Percentiles rank a stretch among this genome's conserved stretches.
These are phyloP conservation scores for Gryllus longicercus DNA, from an alignment of 2,888 invertebrate genomes.

Conservation along the genomic window DNA sequence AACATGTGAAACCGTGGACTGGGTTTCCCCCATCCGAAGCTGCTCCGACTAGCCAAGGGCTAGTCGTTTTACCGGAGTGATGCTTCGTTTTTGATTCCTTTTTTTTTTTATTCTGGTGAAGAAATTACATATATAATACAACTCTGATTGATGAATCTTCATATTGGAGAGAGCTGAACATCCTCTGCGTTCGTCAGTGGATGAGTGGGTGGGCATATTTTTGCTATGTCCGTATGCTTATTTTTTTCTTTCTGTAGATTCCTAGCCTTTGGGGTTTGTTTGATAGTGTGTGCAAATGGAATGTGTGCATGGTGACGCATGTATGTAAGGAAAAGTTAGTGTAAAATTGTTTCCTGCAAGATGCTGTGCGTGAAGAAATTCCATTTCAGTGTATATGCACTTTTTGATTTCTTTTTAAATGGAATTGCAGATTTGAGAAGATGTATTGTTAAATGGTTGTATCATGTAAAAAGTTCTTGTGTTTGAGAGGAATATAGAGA, in stretches of 20 bases:
- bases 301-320: too few species aligned
- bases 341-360: too few species aligned
- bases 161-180: slow-evolving; percentile 28
- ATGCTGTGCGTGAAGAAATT: too few species aligned
- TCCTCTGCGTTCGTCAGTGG: neutral
- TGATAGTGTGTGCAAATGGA: too few species aligned
- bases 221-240: slow-evolving; percentile 4
- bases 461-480: too few species aligned
- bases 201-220: slow-evolving; percentile 8
- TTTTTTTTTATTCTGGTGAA: neutral
- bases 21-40: neutral
- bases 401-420: too few species aligned
- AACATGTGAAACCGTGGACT: too few species aligned
- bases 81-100: neutral
- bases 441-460: too few species aligned
- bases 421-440: too few species aligned
- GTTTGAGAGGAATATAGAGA: too few species aligned
- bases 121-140: neutral
- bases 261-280: neutral
- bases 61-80: neutral
- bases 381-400: too few species aligned
- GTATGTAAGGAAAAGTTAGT: too few species aligned
- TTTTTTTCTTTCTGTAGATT: neutral
- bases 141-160: slow-evolving; percentile 27
- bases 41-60: neutral